Conservation (phyloP, 2,888 invertebrate species). For the Melipona bicolor region DNA sequence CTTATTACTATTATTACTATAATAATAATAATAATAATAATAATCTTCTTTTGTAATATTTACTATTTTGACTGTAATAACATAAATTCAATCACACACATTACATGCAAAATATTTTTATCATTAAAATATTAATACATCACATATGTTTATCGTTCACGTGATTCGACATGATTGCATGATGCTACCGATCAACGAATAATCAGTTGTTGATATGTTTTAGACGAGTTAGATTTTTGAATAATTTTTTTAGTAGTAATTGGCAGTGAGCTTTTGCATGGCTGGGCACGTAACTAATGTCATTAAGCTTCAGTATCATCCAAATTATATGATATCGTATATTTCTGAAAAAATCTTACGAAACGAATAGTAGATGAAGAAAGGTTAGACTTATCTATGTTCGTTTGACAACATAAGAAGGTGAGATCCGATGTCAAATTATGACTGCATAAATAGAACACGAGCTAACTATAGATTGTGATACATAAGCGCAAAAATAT, state of each 20-base stretch:
- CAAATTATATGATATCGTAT: constrained; percentile 9
- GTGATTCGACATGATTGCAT: neutral
- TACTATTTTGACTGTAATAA: neutral
- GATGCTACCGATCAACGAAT: neutral
- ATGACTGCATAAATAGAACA: constrained; percentile 44
- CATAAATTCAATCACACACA: neutral
- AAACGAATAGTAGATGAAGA: constrained; percentile 10
- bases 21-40: too few species aligned
- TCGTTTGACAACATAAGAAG: constrained; percentile 53
- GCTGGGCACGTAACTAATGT: neutral
- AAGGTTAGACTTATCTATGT: constrained; percentile 45
- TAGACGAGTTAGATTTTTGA: constrained; percentile 4
- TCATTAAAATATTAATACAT: neutral
- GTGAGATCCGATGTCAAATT: constrained; percentile 51
- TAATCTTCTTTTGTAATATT: neutral
- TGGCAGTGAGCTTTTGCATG: constrained; percentile 3
- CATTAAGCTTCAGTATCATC: neutral
- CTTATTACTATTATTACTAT: neutral
- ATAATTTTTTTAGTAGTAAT: constrained; percentile 1
- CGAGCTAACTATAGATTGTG: constrained; percentile 34
- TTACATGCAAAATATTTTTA: neutral
- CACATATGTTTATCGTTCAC: neutral
- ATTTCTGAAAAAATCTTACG: neutral
- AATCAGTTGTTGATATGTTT: constrained; percentile 48
- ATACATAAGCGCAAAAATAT: constrained; percentile 27